Evolutionary conservation across 1,140 invertebrate species (phyloP), one percentile per base, ranked within the genome.

Genomic region (Drosophila setifemur): DNA sequence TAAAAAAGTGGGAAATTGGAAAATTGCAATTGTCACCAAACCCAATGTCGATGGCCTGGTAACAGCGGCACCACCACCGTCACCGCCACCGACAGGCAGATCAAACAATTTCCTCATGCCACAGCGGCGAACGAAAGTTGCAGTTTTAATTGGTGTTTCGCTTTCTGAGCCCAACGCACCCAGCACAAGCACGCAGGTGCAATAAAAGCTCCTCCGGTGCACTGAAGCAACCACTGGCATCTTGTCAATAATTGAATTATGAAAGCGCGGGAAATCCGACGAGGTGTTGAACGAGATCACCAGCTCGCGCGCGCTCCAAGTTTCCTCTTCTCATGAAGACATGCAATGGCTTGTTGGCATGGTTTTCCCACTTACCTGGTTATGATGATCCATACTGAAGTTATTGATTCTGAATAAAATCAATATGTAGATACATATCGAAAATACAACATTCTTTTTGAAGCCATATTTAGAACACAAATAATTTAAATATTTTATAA

Each of bases 231-330:
- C 45, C 28, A 58, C 21, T 70, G 47, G 48, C 54, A 44, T 54
- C 43, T 39, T 78, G 75, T 71, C 75, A 64, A 81, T 81, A 75
- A 81, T 81, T 81, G 48, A 81, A 81, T 81, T 61, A 79, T 35
- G 23, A 70, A 37, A 53, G n/a, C 43, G 42, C n/a, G 19, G 21
- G 26, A 31, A 61, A 57, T 44, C 8, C 16, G 69, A 69, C 47
- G 40, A 76, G 53, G 44, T 76, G 54, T 72, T 77, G 44, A 71
- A 49, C 9, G 39, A 35, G 25, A 63, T 63, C 12, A 21, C 37
- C n/a, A 3, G 6, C 29, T 4, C 11, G 33, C 11, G 14, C 19
- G n/a, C 31, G 39, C 37, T 37, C 23, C 14, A 12, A 35, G 19
- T 18, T 35, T 25, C 39, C 39, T 14, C n/a, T n/a, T n/a, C n/a